Evolutionary conservation across 2,888 invertebrate species (phyloP), one percentile per base, ranked within the genome.

Genomic region (Epirrhoe tristata): DNA sequence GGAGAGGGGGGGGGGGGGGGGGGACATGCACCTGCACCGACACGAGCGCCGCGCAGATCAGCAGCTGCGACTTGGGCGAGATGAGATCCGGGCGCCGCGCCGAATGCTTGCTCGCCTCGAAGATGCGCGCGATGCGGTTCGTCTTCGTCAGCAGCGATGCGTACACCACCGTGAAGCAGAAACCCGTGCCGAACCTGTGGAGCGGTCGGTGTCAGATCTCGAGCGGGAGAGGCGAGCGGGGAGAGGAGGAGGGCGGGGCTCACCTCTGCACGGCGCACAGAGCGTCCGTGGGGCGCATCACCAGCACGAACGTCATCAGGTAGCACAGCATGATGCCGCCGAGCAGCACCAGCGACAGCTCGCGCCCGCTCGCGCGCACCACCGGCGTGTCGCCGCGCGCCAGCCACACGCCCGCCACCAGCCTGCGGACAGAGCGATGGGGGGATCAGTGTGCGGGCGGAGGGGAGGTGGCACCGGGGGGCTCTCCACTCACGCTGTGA

Each of bases 161-260:
- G 90, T 99, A 99, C 62, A 99, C 98, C 53, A 99, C 97, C 1
- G 99, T 98, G 93, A 99, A 99, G 83, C 98, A 98, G 84, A 99
- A 97, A 1, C 98, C 98, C 0, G 98, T 97, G 10, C 96, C 95
- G 79, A 97, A 97, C 80, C 97, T 97, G 79, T 8, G 36, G 31
- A 31, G 8, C 14, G 14, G 8, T 3, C 12, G 52, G 32, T 7
- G 58, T 50, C 34, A 58, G 50, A 3, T 16, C 10, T 6, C 3
- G 31, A 14, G 6, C 16, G 0, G 17, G 1, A n/a, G 17, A 1
- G 39, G 1, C 3, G 12, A 12, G 61, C 69, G 8, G 62, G 10
- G 32, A 1, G 31, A 12, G 6, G 31, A 0, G 17, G 1, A n/a
- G 17, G 4, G 39, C 4, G 12, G 12, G 39, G 61, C 69, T 84